Evolutionary conservation across 2,113 vertebrate genomes (phyloP), one percentile per base, ranked within the genome.

Genomic region (Periophthalmodon schlosseri): DNA sequence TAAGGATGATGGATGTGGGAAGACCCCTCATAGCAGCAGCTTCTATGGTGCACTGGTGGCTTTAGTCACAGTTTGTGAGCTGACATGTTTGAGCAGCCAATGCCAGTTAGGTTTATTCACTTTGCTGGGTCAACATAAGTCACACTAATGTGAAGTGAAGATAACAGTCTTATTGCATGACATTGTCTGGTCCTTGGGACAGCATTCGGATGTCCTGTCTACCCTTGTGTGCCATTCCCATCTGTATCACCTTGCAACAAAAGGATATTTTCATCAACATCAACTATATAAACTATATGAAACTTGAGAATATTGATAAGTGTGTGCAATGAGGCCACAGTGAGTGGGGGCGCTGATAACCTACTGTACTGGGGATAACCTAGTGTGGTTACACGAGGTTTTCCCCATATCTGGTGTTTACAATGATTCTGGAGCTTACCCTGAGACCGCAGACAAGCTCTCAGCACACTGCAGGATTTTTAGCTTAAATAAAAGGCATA

Each of bases 1-100:
- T 5, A 15, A 77, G 67, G 75, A 63, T 87, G 87, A 92, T 85
- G 81, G 85, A 88, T 92, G 82, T 80, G 82, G 81, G 75, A 82
- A 86, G 78, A 87, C 75, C 65, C 73, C 65, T 73, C 50, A 18
- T 63, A 46, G 71, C 5, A 21, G 68, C 78, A 69, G 77, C 61
- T 86, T 68, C 33, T n/a, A 36, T 54, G 76, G 60, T 65, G 72
- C 77, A 64, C 82, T 71, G 78, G 60, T 65, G 73, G 81, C 69
- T 86, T 69, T 54, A 63, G 68, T 76, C 10, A n/a, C 73, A 72
- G 82, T 47, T 80, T 65, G 36, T 69, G 18, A 54, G 75, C 49
- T 76, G 9, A 86, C 78, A 71, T 73, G 69, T 56, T 65, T 76
- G 72, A 67, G 61, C 65, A 74, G 52, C 34, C n/a, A 57, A 6